These are phyloP conservation scores for Tyrophagus putrescentiae DNA, from an alignment of 1,140 invertebrate genomes.

Conservation along the genomic window DNA sequence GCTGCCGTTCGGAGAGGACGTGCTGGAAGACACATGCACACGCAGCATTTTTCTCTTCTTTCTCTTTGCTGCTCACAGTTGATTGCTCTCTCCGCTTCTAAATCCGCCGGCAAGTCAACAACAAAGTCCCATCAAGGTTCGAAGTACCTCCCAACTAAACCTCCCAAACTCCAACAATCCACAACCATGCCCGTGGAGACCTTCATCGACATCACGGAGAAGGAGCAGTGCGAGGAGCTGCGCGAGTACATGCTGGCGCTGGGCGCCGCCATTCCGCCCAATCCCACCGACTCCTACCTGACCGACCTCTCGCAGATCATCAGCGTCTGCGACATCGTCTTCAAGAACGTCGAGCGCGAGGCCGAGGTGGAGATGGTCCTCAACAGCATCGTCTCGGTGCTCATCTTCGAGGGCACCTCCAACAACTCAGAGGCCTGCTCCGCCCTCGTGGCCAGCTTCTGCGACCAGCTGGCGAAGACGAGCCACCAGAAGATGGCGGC, in stretches of 20 bases:
- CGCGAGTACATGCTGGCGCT: conserved; percentile 72
- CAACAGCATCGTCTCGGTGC: conserved; percentile 68
- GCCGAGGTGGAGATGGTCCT: conserved; percentile 41
- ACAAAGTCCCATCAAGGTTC: too few species aligned
- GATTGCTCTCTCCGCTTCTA: too few species aligned
- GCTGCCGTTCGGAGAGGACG: too few species aligned
- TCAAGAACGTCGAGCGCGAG: conserved; percentile 44
- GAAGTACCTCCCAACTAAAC: too few species aligned
- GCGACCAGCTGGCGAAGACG: conserved; percentile 81
- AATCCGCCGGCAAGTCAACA: too few species aligned
- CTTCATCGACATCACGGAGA: conserved; percentile 35
- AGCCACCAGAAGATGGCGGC: conserved; percentile 62
- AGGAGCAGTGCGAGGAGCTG: conserved; percentile 58
- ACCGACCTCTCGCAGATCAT: conserved; percentile 50
- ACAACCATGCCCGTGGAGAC: conserved; percentile 34
- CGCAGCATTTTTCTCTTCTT: too few species aligned
- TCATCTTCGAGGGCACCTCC: conserved; percentile 69
- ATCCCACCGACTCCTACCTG: not conserved
- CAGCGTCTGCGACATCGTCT: conserved; percentile 76
- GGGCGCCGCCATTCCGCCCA: conserved; percentile 64
- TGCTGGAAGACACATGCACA: too few species aligned
- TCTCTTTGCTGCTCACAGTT: too few species aligned
- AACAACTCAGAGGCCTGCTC: conserved; percentile 46
- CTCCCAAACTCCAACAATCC: not conserved
- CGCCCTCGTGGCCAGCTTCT: conserved; percentile 74